These are phyloP conservation scores for Cerastis rubricosa DNA, from an alignment of 2,888 invertebrate species.

Conservation along the genomic window DNA sequence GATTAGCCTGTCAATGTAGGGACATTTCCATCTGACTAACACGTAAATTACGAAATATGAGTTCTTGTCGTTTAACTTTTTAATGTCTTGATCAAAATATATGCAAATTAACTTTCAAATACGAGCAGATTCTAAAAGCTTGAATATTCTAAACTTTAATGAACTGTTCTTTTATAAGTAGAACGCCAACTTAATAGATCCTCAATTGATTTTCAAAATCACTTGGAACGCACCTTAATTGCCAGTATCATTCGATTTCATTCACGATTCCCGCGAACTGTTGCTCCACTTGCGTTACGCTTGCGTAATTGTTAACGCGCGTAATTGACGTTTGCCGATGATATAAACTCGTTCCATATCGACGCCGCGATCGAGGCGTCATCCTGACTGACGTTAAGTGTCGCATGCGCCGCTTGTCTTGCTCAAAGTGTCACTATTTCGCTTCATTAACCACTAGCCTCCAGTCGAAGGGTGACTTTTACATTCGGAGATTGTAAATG, in stretches of 20 bases:
- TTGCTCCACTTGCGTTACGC: constrained; percentile 66
- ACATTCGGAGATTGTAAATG: constrained; percentile 43
- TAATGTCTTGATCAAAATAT: constrained; percentile 10
- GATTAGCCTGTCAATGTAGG: constrained; percentile 55
- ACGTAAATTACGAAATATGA: constrained; percentile 41
- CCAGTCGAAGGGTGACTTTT: constrained; percentile 60
- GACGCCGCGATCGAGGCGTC: constrained; percentile 73
- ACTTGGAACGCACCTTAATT: constrained; percentile 54
- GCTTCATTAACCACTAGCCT: constrained; percentile 68
- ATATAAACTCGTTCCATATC: constrained; percentile 74
- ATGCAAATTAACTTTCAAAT: constrained; percentile 34
- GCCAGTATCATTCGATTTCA: constrained; percentile 67
- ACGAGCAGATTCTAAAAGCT: constrained; percentile 7
- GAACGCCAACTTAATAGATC: constrained; percentile 14
- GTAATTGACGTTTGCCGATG: constrained; percentile 80
- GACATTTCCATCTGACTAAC: constrained; percentile 50
- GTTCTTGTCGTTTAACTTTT: constrained; percentile 41
- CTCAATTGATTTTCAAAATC: constrained; percentile 37
- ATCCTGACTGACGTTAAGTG: constrained; percentile 75
- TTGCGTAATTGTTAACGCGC: constrained; percentile 78
- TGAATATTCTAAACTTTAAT: not conserved
- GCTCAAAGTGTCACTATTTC: constrained; percentile 70
- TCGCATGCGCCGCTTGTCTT: constrained; percentile 64
- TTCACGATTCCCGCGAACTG: constrained; percentile 62
- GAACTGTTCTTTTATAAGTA: constrained; percentile 4